Conservation (phyloP, 2,113 vertebrate species). For the Amphiprion ocellaris region DNA sequence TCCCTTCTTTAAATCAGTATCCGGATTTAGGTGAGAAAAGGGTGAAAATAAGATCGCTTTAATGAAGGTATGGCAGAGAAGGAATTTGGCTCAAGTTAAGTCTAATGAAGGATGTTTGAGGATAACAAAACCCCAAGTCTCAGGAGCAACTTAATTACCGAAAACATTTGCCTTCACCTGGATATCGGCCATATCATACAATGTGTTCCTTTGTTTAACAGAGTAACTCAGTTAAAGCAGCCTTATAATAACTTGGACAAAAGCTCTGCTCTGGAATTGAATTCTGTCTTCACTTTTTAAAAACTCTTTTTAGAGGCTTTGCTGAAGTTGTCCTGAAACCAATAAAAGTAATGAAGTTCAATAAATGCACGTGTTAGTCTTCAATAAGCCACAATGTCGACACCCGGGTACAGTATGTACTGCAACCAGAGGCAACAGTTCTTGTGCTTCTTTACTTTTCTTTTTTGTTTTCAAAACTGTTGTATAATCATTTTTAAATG, state of each 20-base stretch:
- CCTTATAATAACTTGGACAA: neutral
- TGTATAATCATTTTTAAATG: neutral
- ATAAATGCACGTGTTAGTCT: conserved; percentile 12
- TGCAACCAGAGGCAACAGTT: neutral
- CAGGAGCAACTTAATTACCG: neutral
- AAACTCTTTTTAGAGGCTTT: neutral
- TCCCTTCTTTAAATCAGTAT: conserved; percentile 40
- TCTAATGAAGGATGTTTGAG: conserved; percentile 9
- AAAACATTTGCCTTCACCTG: neutral
- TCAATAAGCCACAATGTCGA: neutral
- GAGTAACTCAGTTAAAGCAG: neutral
- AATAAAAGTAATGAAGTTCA: conserved; percentile 8
- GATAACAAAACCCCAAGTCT: conserved; percentile 2
- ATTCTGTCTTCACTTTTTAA: neutral
- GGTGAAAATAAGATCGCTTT: conserved; percentile 23
- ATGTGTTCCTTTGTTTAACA: neutral
- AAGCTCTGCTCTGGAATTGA: neutral
- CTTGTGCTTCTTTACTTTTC: neutral
- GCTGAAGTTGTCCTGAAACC: conserved; percentile 3
- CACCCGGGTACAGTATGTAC: neutral
- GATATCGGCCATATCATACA: neutral
- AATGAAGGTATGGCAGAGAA: conserved; percentile 29
- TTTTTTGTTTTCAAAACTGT: neutral
- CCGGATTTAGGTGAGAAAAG: conserved; percentile 23
- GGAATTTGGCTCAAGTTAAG: conserved; percentile 5